A percentile compares a stretch with the other conserved stretches of the same genome.
Evolutionary conservation across 2,888 invertebrate species (phyloP).

Genomic region (Acheta domesticus): DNA sequence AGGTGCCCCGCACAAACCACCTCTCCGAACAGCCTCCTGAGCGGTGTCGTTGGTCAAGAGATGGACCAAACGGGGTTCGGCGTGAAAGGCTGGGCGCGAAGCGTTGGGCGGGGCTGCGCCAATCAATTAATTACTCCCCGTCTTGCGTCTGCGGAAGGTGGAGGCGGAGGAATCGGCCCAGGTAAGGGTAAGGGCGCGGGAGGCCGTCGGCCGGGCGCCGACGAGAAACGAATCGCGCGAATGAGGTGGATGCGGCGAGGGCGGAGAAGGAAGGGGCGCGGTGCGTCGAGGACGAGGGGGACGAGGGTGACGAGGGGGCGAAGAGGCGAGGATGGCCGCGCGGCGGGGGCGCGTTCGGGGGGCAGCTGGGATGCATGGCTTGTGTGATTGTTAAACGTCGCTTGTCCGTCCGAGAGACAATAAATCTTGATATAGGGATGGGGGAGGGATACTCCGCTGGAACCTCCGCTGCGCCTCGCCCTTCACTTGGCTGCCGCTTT

Average conservation of each 20-base stretch:
- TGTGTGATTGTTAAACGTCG: constrained; percentile 37
- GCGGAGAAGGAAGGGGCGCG: background rate
- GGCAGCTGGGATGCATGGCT: constrained; percentile 25
- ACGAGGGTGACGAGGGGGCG: constrained; percentile 4
- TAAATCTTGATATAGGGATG: constrained; percentile 33
- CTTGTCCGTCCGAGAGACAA: constrained; percentile 35
- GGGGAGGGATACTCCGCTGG: constrained; percentile 1
- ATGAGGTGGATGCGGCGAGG: background rate
- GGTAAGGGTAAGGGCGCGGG: background rate
- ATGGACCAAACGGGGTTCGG: too few species aligned
- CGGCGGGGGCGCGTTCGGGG: background rate
- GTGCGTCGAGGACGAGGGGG: background rate
- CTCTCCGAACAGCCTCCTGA: too few species aligned
- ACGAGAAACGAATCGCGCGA: background rate
- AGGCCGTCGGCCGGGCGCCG: background rate
- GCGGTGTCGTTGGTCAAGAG: too few species aligned
- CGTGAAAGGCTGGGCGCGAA: background rate
- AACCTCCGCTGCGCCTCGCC: background rate
- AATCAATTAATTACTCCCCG: constrained; percentile 18
- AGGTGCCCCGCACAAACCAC: too few species aligned
- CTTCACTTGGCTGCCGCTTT: background rate
- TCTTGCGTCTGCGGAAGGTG: background rate
- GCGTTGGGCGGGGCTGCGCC: background rate
- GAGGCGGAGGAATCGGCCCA: background rate
- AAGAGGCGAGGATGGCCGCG: background rate